Evolutionary conservation across 92 coral and sea anemone genomes (phyloP), one percentile per base, ranked within the genome.

Genomic region (Porites cylindrica): DNA sequence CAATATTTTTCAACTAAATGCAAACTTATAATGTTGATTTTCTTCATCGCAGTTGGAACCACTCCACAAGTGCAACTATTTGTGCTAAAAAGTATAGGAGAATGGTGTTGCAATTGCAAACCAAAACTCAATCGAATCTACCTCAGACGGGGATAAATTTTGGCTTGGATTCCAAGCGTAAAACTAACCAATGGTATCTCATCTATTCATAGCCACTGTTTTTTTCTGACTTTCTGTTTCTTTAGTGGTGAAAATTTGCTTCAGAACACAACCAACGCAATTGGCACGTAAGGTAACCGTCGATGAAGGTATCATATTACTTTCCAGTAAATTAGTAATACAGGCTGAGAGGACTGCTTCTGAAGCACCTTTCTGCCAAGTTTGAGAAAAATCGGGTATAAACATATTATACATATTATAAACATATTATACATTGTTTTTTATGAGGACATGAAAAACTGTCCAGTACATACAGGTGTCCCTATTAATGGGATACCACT

Each of bases 221-320:
- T 14, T 65, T 53, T 21, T 76, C 26, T 17, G 2, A 23, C 38
- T 56, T 76, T 6, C 66, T 12, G 10, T 10, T 23, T 76, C 43
- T 58, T 76, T 76, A 76, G 65, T 58, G 51, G 80, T 56, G 66
- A 67, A 53, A 76, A 76, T 76, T 76, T 76, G 66, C 80, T 76
- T 23, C 19, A 54, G 66, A 54, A 54, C 8, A 16, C 66, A 21
- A 76, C 51, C 80, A 58, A 76, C 66, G 20, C 53, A 10, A 21
- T 76, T 76, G 66, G 66, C 66, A 19, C 80, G 43, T 76, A 76
- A 76, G 56, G 43, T 54, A 76, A 54, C 80, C 65, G 80, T 76
- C 11, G 12, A 17, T 53, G 66, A 76, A 18, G 26, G 51, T 53
- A 56, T 76, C 67, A 76, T 76, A 24, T 76, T 76, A 56, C 65